Percentiles rank a stretch among this genome's conserved stretches.
Conservation (phyloP, 1,140 invertebrate genomes). For the Solen grandis region DNA sequence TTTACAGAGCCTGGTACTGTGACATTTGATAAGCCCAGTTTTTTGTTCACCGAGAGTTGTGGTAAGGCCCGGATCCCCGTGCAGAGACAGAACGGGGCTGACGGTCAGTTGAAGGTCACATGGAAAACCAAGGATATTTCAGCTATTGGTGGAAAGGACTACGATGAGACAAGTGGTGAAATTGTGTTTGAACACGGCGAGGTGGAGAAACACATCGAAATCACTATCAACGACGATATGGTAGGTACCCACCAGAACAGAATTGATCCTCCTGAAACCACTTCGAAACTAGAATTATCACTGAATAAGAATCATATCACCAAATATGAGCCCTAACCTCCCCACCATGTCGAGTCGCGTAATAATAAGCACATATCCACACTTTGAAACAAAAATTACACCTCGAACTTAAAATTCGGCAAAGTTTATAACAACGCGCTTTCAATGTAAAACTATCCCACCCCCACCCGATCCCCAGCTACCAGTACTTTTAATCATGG, state of each 20-base stretch:
- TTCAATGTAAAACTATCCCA: too few species aligned
- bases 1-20: constrained; percentile 86
- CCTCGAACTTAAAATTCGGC: too few species aligned
- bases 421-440: too few species aligned
- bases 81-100: constrained; percentile 83
- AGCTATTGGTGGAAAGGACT: constrained; percentile 84
- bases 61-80: constrained; percentile 83
- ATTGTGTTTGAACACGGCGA: constrained; percentile 85
- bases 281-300: not conserved
- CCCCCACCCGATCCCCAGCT: too few species aligned
- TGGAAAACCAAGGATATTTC: constrained; percentile 85
- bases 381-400: too few species aligned
- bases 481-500: too few species aligned
- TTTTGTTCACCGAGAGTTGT: constrained; percentile 85
- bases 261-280: too few species aligned
- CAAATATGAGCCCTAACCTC: not conserved
- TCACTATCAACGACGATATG: constrained; percentile 85
- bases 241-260: too few species aligned
- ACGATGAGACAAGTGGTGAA: constrained; percentile 80
- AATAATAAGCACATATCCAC: too few species aligned
- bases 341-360: too few species aligned
- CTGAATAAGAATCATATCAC: not conserved
- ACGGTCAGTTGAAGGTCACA: constrained; percentile 83
- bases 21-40: constrained; percentile 84
- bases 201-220: constrained; percentile 82